Evolutionary conservation across 2,797 vertebrate genomes (phyloP), one percentile per base, ranked within the genome.

Genomic region (Amphiprion clarkii): DNA sequence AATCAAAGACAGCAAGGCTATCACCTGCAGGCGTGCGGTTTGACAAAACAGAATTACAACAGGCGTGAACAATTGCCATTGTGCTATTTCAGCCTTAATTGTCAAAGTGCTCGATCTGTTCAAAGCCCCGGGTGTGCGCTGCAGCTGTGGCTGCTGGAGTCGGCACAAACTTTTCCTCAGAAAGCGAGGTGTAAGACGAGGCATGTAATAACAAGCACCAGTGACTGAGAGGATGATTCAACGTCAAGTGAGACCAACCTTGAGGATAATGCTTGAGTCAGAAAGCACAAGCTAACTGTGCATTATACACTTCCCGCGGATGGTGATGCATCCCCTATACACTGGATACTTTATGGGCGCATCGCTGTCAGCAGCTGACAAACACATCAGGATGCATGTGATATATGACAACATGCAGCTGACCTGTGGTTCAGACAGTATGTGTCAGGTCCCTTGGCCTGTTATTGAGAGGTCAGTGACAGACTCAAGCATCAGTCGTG

Each of bases 71-170:
- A 36, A 77, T 64, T 64, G 70, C 66, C 73, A 55, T 57, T 62
- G 62, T 71, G 84, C 72, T 85, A 76, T 87, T 88, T 84, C 66
- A 46, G 81, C 69, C 73, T 71, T 85, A 83, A 87, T 81, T 90
- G 85, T 85, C 73, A 74, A 72, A 74, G 61, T 52, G 69, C 63
- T 78, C 19, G 11, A 71, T 70, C 52, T 54, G 55, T 53, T 72
- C 68, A 64, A 52, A 70, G 74, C 74, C 54, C 25, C 4, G 29
- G 67, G 51, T 49, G 46, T 9, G 64, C 2, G 83, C 80, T 58
- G 66, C 16, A 6, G 16, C 44, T 46, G 14, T 4, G 2, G 67
- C 46, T n/a, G 62, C 49, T 17, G 51, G 29, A 71, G 62, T 44
- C 27, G 25, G 44, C 65, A 12, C 48, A 76, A 82, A 86, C 67